A percentile compares a stretch with the other conserved stretches of the same genome.
phyloP scores from a whole-genome alignment of 2,113 vertebrate species.

The Pan troglodytes region DNA sequence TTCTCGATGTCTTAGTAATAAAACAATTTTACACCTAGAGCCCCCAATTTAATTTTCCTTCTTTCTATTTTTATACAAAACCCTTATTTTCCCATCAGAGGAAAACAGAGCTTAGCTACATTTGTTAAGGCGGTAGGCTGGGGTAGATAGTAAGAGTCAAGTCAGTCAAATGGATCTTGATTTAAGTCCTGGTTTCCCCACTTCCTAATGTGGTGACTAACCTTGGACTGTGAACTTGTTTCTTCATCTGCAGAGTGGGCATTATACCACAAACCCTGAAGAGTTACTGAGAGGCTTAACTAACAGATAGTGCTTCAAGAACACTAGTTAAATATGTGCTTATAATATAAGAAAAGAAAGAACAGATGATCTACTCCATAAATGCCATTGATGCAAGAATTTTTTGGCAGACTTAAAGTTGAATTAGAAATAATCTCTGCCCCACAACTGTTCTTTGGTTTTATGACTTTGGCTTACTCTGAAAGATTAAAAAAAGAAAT shows the following conservation, averaged over 20 bases:
- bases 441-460: background rate
- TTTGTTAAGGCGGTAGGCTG: background rate
- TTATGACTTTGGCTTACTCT: background rate
- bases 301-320: background rate
- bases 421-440: background rate
- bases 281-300: background rate
- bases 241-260: background rate
- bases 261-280: background rate
- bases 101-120: background rate
- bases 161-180: background rate
- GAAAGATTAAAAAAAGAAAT: background rate
- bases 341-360: background rate
- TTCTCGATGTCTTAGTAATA: conserved; percentile 34
- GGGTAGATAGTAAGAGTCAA: background rate
- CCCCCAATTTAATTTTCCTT: conserved; percentile 14
- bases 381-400: background rate
- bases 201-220: background rate
- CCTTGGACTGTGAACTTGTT: background rate
- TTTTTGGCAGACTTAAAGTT: background rate
- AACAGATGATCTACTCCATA: background rate
- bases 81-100: background rate
- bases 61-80: background rate
- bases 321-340: background rate
- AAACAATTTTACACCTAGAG: background rate
- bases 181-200: background rate